These are phyloP conservation scores for Macrosiphum euphorbiae DNA, from an alignment of 2,888 invertebrate species.

Conservation along the genomic window DNA sequence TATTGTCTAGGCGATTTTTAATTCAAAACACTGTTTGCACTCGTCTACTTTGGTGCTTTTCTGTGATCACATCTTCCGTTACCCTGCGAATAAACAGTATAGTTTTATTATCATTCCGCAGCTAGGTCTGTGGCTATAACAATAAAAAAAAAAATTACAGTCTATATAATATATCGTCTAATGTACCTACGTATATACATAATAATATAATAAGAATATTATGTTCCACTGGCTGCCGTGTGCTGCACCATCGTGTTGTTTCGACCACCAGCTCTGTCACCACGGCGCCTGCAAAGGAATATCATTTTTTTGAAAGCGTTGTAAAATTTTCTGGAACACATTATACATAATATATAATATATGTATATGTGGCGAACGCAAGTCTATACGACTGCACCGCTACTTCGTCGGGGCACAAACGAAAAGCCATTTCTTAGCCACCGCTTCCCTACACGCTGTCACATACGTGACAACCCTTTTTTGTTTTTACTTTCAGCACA, in stretches of 20 bases:
- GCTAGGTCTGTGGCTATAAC: background rate
- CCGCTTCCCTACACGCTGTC: background rate
- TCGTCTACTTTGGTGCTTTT: background rate
- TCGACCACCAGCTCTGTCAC: background rate
- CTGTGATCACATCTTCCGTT: background rate
- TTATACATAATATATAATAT: too few species aligned
- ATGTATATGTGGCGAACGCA: background rate
- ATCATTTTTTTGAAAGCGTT: background rate
- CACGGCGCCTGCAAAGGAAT: background rate
- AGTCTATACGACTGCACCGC: background rate
- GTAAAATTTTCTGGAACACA: background rate
- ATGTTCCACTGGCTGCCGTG: background rate
- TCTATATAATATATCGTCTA: background rate
- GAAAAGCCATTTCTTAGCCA: conserved; percentile 29
- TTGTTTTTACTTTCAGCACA: background rate
- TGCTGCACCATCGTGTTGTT: background rate
- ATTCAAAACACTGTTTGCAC: background rate
- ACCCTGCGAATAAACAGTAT: background rate
- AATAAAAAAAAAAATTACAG: background rate
- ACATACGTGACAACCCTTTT: conserved; percentile 42
- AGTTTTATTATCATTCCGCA: conserved; percentile 1
- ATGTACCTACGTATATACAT: background rate
- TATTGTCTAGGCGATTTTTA: conserved; percentile 22
- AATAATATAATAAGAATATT: background rate
- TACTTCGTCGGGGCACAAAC: background rate